A percentile compares a stretch with the other conserved stretches of the same genome.
Evolutionary conservation across 2,888 invertebrate genomes (phyloP).

Genomic region (Sarcophaga subvicina): DNA sequence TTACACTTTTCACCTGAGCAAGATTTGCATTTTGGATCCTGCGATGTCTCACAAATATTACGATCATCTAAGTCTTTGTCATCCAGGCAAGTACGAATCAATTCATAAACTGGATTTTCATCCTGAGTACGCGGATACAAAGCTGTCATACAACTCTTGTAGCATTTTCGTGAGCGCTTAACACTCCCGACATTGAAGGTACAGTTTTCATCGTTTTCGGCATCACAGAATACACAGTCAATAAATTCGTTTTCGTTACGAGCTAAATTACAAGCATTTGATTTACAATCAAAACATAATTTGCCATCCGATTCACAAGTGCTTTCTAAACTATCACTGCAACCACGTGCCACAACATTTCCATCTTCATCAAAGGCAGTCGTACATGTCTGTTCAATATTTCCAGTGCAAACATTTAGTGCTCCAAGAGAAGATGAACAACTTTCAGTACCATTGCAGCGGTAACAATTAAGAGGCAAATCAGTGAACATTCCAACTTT

Average conservation of each 20-base stretch:
- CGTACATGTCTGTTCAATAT: slow-evolving; percentile 70
- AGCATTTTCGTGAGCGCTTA: slow-evolving; percentile 71
- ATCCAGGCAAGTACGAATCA: slow-evolving; percentile 77
- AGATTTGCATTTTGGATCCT: slow-evolving; percentile 71
- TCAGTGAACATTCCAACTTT: slow-evolving; percentile 70
- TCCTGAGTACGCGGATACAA: slow-evolving; percentile 76
- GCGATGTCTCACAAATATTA: slow-evolving; percentile 69
- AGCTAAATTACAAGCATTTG: slow-evolving; percentile 76
- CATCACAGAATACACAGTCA: slow-evolving; percentile 76
- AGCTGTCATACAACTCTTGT: slow-evolving; percentile 77
- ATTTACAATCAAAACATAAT: slow-evolving; percentile 76
- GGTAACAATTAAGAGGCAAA: slow-evolving; percentile 71
- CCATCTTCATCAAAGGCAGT: slow-evolving; percentile 67
- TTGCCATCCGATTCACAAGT: slow-evolving; percentile 67
- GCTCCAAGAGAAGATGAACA: slow-evolving; percentile 56
- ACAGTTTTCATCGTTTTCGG: slow-evolving; percentile 72
- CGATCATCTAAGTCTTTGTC: slow-evolving; percentile 77
- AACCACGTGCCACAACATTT: slow-evolving; percentile 70
- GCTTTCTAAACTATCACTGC: slow-evolving; percentile 68
- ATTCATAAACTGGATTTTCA: slow-evolving; percentile 71
- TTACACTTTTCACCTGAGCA: slow-evolving; percentile 74
- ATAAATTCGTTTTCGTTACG: slow-evolving; percentile 69
- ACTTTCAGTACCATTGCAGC: slow-evolving; percentile 67
- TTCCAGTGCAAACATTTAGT: slow-evolving; percentile 57
- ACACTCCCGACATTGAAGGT: slow-evolving; percentile 70